Conservation (phyloP, 1,140 invertebrate genomes). For the Brachionus manjavacas region DNA sequence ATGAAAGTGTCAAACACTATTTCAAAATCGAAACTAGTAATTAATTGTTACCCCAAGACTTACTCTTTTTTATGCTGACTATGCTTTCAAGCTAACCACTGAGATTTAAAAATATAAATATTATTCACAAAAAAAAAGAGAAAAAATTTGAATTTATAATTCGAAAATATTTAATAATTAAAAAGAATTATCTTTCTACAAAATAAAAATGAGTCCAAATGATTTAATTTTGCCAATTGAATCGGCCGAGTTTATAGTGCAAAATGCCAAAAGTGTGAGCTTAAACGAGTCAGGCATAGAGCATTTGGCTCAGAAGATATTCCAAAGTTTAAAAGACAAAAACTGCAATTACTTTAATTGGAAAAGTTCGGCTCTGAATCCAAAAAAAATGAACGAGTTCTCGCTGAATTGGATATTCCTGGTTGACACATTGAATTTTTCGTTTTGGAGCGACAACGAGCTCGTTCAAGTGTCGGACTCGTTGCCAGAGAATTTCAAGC, state of each 20-base stretch:
- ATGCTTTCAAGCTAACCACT: not conserved
- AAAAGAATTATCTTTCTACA: too few relatives aligned
- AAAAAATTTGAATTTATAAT: not conserved
- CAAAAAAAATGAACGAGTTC: constrained; percentile 37
- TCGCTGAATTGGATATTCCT: constrained; percentile 67
- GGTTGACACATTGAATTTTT: constrained; percentile 85
- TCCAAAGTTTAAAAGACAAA: constrained; percentile 28
- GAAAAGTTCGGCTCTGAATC: constrained; percentile 27
- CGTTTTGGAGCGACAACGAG: constrained; percentile 75
- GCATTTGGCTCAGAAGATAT: constrained; percentile 4
- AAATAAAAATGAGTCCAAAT: not conserved
- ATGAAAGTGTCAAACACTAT: not conserved
- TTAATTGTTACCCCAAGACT: not conserved
- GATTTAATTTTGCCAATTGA: constrained; percentile 17
- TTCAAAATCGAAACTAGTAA: not conserved
- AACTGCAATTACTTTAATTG: constrained; percentile 42
- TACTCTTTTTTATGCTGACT: not conserved
- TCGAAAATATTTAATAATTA: too few relatives aligned
- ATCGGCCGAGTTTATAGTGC: constrained; percentile 30
- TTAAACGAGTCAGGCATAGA: not conserved
- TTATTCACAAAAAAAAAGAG: not conserved
- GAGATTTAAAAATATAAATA: not conserved
- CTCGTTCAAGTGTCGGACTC: constrained; percentile 47
- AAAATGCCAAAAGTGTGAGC: not conserved
- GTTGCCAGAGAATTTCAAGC: constrained; percentile 23